Evolutionary conservation across 2,797 vertebrate genomes (phyloP).

Genomic region (Scyliorhinus canicula): DNA sequence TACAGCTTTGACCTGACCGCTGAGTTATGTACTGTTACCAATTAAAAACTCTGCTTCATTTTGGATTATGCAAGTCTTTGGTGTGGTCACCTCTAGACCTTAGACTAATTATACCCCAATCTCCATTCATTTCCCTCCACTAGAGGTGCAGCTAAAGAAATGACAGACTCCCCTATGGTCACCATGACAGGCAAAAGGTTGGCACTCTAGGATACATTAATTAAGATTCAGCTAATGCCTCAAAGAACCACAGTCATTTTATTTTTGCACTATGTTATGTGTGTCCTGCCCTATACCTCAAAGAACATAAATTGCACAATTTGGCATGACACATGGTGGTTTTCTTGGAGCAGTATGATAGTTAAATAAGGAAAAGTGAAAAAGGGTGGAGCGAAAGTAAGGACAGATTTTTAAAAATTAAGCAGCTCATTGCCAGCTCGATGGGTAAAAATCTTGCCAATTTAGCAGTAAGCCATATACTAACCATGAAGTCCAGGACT

Average conservation of each 20-base stretch:
- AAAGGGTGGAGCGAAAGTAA: neutral
- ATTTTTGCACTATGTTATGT: neutral
- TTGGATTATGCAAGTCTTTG: conserved; percentile 42
- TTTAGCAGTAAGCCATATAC: conserved; percentile 29
- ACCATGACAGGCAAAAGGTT: neutral
- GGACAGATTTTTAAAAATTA: neutral
- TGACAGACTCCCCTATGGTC: neutral
- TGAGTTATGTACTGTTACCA: conserved; percentile 47
- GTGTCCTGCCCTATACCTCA: neutral
- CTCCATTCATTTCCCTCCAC: conserved; percentile 30
- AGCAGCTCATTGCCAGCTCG: neutral
- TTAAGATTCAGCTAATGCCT: conserved; percentile 1
- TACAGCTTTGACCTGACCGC: conserved; percentile 49
- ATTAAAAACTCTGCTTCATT: conserved; percentile 43
- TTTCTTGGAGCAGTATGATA: neutral
- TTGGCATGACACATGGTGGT: neutral
- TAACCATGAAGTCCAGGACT: neutral
- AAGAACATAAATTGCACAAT: neutral
- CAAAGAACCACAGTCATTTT: neutral
- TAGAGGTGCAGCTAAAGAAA: conserved; percentile 28
- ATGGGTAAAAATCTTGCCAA: neutral
- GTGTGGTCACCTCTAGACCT: conserved; percentile 48
- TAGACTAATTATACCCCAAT: conserved; percentile 36
- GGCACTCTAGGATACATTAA: neutral
- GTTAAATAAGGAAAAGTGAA: neutral